Evolutionary conservation across 2,113 vertebrate genomes (phyloP), one percentile per base, ranked within the genome.

Genomic region (Pelvicachromis taeniatus): DNA sequence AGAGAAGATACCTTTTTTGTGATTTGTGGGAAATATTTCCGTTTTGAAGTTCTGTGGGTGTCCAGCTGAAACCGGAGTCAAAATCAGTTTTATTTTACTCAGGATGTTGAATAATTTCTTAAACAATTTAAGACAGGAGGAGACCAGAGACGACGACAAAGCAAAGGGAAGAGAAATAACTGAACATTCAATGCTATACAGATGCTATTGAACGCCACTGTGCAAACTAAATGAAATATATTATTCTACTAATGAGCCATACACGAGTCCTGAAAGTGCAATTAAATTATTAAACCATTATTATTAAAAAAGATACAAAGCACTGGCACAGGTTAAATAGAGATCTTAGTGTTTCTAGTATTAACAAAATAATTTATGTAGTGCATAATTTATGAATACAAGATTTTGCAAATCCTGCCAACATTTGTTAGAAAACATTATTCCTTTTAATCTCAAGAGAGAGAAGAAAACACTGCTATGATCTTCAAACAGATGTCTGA

Each of bases 1-100:
- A 88, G 90, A 84, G 90, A 89, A 91, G 89, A 93, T 95, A 97
- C 96, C 96, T 97, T 97, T 97, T 95, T 97, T 97, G 95, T 94
- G 95, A 96, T 96, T 97, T 90, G 96, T 93, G 87, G 96, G 95
- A 91, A 97, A 97, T 91, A 97, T 97, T 96, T 97, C 96, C 81
- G 96, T 96, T 95, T 97, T 97, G 95, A 97, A 96, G 96, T 96
- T 96, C 96, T 97, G 96, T 89, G 96, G 96, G 84, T 96, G 96
- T 96, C 96, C 96, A 92, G 96, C 96, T 97, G 95, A 94, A 94
- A 96, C 84, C 81, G 80, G 86, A 95, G 88, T 53, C 87, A 95
- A 85, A 91, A 88, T 77, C 73, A 88, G 77, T 87, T 89, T 80
- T 40, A 77, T 88, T 88, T 78, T 17, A 85, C 77, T 89, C 91